These are phyloP conservation scores for Sebastes cheni DNA, from an alignment of 2,797 vertebrate species.

Conservation along the genomic window DNA sequence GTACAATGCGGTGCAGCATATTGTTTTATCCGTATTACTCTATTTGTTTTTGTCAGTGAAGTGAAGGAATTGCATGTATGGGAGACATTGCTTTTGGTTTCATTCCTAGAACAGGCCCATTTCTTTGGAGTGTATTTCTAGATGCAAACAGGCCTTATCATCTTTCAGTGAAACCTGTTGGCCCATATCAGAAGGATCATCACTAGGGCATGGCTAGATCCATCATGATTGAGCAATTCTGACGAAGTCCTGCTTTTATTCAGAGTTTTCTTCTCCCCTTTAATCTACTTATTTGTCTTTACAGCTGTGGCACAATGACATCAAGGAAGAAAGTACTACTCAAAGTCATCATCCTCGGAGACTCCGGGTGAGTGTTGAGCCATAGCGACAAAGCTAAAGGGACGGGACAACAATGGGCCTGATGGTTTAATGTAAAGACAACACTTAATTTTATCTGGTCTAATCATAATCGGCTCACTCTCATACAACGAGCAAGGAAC, in stretches of 20 bases:
- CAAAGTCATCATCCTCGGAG: slow-evolving; percentile 99
- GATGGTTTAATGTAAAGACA: background rate
- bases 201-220: background rate
- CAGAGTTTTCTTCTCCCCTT: background rate
- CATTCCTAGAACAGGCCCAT: background rate
- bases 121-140: slow-evolving; percentile 23
- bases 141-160: background rate
- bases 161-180: slow-evolving; percentile 15
- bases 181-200: background rate
- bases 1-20: background rate
- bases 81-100: background rate
- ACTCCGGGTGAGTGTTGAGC: slow-evolving; percentile 93
- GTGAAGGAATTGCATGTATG: background rate
- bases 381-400: background rate
- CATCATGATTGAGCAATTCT: background rate
- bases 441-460: background rate
- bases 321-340: slow-evolving; percentile 99
- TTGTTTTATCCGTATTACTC: background rate
- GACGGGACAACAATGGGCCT: background rate
- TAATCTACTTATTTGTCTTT: slow-evolving; percentile 23
- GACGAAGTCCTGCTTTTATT: background rate
- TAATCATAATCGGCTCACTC: background rate
- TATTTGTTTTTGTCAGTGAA: background rate
- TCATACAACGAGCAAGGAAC: background rate
- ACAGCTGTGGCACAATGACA: slow-evolving; percentile 91